A percentile compares a stretch with the other conserved stretches of the same genome.
phyloP scores from a whole-genome alignment of 1,140 invertebrate species.

The Drosophila asahinai region DNA sequence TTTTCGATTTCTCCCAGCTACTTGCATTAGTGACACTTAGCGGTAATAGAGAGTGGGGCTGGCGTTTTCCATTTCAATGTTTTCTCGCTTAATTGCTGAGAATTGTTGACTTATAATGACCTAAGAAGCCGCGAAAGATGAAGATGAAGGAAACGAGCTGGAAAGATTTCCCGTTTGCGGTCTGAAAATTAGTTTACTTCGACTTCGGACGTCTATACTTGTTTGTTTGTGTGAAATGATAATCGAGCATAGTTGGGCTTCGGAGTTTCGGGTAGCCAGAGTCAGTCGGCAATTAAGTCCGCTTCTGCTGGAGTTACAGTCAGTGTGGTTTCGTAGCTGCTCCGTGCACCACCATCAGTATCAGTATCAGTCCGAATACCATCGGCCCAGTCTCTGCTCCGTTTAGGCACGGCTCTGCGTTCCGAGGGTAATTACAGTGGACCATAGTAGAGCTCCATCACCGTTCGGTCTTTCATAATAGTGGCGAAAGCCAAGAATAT shows the following conservation, averaged over 20 bases:
- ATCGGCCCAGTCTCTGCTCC: constrained; percentile 4
- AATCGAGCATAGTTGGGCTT: constrained; percentile 42
- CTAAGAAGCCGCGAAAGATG: constrained; percentile 11
- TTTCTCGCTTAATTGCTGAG: constrained; percentile 42
- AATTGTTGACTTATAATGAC: constrained; percentile 39
- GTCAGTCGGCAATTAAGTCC: constrained; percentile 34
- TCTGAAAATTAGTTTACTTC: constrained; percentile 36
- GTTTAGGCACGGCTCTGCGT: constrained; percentile 14
- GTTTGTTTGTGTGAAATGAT: constrained; percentile 38
- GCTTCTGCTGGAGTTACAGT: constrained; percentile 24
- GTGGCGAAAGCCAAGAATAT: constrained; percentile 48
- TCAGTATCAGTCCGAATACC: constrained; percentile 4
- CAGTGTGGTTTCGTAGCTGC: constrained; percentile 36
- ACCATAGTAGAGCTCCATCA: constrained; percentile 6
- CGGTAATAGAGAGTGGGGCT: constrained; percentile 17
- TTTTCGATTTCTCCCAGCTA: constrained; percentile 28
- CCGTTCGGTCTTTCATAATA: constrained; percentile 39
- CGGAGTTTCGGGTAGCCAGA: constrained; percentile 31
- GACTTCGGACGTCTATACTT: constrained; percentile 17
- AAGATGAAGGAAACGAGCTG: constrained; percentile 17
- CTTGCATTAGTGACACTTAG: constrained; percentile 31
- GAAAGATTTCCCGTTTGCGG: constrained; percentile 36
- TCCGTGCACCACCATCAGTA: constrained; percentile 22
- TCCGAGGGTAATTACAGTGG: constrained; percentile 37
- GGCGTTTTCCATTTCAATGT: constrained; percentile 40